Conservation (phyloP, 2,888 invertebrate genomes). For the Trissolcus japonicus region DNA sequence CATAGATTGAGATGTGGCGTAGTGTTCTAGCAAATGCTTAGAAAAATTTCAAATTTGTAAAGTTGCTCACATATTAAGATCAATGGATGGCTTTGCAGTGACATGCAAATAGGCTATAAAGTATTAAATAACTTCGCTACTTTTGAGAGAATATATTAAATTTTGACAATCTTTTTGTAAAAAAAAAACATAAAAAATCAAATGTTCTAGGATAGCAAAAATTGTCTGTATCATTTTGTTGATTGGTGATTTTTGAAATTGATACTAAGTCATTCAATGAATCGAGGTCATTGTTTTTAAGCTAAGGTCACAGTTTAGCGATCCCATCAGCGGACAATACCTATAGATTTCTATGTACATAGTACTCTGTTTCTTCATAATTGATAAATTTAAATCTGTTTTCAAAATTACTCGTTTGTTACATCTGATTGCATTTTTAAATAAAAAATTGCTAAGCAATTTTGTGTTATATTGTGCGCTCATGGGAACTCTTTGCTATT, state of each 20-base stretch:
- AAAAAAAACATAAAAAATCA: constrained; percentile 39
- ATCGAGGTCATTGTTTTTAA: too few relatives aligned
- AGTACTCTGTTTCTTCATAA: constrained; percentile 11
- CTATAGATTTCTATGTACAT: too few relatives aligned
- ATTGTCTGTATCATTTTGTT: constrained; percentile 51
- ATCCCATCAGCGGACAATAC: constrained; percentile 36
- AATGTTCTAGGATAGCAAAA: constrained; percentile 54
- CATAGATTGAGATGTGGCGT: constrained; percentile 45
- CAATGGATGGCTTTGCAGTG: constrained; percentile 52
- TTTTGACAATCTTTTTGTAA: constrained; percentile 60
- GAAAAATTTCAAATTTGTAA: constrained; percentile 50
- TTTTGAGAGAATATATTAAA: constrained; percentile 57
- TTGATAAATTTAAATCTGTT: neutral
- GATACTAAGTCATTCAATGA: constrained; percentile 1
- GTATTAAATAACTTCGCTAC: constrained; percentile 55
- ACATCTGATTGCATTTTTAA: too few relatives aligned
- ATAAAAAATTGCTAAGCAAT: constrained; percentile 3
- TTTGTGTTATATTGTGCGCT: constrained; percentile 6
- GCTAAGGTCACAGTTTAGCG: too few relatives aligned
- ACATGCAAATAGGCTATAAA: constrained; percentile 49
- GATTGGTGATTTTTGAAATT: constrained; percentile 45
- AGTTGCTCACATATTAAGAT: constrained; percentile 56
- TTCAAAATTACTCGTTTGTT: too few relatives aligned
- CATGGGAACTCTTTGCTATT: neutral
- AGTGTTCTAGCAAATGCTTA: constrained; percentile 51